phyloP scores from a whole-genome alignment of 2,797 vertebrate species.

The Ammospiza maritima region DNA sequence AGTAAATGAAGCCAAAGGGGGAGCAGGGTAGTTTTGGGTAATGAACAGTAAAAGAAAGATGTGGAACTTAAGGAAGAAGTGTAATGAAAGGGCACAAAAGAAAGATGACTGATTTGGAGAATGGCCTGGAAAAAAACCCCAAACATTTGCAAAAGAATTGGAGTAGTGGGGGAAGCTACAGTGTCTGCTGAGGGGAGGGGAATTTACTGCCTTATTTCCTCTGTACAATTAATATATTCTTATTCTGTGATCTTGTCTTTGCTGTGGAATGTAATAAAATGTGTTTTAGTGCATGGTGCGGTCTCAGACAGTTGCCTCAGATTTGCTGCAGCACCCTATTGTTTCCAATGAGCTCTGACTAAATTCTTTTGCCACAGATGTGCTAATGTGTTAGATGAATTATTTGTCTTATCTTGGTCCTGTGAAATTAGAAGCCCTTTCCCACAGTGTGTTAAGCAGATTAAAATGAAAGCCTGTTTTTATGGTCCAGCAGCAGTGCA shows the following conservation, averaged over 20 bases:
- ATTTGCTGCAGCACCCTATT: conserved; percentile 8
- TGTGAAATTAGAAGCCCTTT: conserved; percentile 77
- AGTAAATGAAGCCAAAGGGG: conserved; percentile 50
- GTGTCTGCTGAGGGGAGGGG: not conserved
- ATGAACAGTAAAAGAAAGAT: conserved; percentile 46
- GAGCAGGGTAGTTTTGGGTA: conserved; percentile 45
- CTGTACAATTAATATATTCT: not conserved
- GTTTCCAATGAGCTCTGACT: conserved; percentile 46
- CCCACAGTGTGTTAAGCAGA: conserved; percentile 72
- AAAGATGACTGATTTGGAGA: conserved; percentile 50
- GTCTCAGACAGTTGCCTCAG: not conserved
- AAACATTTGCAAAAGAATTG: not conserved
- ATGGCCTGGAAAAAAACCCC: not conserved
- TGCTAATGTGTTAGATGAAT: conserved; percentile 66
- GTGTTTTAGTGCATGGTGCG: not conserved
- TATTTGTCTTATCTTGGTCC: conserved; percentile 73
- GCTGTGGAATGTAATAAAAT: not conserved
- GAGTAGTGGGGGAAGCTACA: not conserved
- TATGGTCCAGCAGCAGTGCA: conserved; percentile 61
- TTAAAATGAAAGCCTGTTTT: conserved; percentile 75
- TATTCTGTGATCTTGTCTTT: conserved; percentile 32
- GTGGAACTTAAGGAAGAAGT: conserved; percentile 36
- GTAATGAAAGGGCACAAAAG: conserved; percentile 29
- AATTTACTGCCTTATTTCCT: conserved; percentile 8
- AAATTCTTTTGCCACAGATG: conserved; percentile 30